Conservation (phyloP, 2,113 vertebrate species). For the Numida meleagris region DNA sequence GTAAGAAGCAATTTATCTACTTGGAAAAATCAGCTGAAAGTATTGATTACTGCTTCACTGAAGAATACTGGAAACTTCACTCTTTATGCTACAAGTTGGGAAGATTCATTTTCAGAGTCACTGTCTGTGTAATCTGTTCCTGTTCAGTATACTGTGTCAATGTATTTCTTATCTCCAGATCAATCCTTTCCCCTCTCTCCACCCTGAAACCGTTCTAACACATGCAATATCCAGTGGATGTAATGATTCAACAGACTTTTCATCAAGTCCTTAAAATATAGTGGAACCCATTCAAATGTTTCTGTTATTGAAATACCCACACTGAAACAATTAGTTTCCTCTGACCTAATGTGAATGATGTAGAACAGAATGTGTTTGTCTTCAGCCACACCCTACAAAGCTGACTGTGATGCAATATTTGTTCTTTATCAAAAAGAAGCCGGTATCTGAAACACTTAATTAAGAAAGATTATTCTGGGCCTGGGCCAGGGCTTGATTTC, state of each 20-base stretch:
- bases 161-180: not conserved
- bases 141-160: not conserved
- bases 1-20: slow-evolving; percentile 21
- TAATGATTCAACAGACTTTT: not conserved
- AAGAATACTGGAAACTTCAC: not conserved
- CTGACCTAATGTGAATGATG: not conserved
- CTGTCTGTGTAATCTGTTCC: not conserved
- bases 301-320: not conserved
- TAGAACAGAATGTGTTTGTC: not conserved
- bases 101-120: not conserved
- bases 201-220: not conserved
- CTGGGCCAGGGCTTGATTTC: not conserved
- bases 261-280: not conserved
- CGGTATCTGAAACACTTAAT: not conserved
- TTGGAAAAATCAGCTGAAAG: slow-evolving; percentile 14
- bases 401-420: not conserved
- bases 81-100: not conserved
- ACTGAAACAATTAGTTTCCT: not conserved
- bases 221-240: not conserved
- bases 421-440: not conserved
- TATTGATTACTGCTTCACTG: not conserved
- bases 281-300: not conserved
- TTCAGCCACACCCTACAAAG: not conserved
- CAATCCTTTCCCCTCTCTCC: not conserved
- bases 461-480: not conserved